These are phyloP conservation scores for Tineola bisselliella DNA, from an alignment of 2,888 invertebrate species.

Conservation along the genomic window DNA sequence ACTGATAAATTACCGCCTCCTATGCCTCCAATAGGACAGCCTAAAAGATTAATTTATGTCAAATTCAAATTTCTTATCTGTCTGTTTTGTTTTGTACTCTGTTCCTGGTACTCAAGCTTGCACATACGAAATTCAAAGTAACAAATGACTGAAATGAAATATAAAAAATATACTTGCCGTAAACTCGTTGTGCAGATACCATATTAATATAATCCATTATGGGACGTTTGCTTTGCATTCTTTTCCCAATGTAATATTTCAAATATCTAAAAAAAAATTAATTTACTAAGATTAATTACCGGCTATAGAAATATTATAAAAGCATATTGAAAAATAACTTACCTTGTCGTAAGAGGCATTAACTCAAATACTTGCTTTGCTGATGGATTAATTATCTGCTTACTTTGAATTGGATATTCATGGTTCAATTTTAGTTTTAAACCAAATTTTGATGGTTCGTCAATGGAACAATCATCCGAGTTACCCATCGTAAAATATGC, in stretches of 20 bases:
- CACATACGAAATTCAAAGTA: too few relatives aligned
- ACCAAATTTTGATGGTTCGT: conserved; percentile 71
- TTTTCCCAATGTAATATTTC: conserved; percentile 73
- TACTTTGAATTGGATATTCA: conserved; percentile 77
- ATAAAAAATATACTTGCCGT: conserved; percentile 68
- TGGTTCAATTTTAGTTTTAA: conserved; percentile 80
- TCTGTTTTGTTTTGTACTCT: too few relatives aligned
- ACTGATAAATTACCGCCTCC: conserved; percentile 77
- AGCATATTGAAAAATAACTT: conserved; percentile 3
- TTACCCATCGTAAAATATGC: background rate
- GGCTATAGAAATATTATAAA: background rate
- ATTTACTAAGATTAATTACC: too few relatives aligned
- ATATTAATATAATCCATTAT: conserved; percentile 83
- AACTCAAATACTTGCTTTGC: conserved; percentile 75
- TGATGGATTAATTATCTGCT: conserved; percentile 72
- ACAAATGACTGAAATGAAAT: background rate
- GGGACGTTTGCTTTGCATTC: conserved; percentile 71
- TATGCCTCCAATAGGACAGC: conserved; percentile 67
- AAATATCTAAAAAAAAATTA: conserved; percentile 75
- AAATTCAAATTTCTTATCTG: too few relatives aligned
- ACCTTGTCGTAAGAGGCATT: conserved; percentile 79
- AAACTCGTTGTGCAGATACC: conserved; percentile 81
- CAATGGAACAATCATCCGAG: conserved; percentile 19
- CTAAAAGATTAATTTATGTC: conserved; percentile 47
- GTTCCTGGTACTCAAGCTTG: too few relatives aligned